Conservation (phyloP, 2,888 invertebrate genomes). For the Aleiodes alternator region DNA sequence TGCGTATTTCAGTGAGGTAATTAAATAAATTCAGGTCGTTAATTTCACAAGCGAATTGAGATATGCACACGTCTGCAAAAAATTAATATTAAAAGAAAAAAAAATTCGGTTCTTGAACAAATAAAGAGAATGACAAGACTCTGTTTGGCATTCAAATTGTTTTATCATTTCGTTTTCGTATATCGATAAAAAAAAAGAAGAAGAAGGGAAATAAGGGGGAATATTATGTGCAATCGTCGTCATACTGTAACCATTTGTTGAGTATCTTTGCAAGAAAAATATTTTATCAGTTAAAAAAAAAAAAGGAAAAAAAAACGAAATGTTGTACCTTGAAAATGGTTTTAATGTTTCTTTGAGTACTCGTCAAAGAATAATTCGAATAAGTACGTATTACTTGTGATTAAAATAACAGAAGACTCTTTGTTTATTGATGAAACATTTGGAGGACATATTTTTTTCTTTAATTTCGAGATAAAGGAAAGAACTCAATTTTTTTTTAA, state of each 20-base stretch:
- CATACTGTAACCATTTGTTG: slow-evolving; percentile 1
- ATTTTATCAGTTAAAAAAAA: background rate
- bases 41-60: slow-evolving; percentile 25
- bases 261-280: slow-evolving; percentile 6
- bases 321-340: slow-evolving; percentile 60
- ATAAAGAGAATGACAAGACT: slow-evolving; percentile 2
- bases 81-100: background rate
- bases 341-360: slow-evolving; percentile 57
- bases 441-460: background rate
- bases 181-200: background rate
- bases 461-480: background rate
- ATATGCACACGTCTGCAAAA: slow-evolving; percentile 48
- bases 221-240: slow-evolving; percentile 4
- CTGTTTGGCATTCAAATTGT: slow-evolving; percentile 24
- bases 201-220: background rate
- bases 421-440: background rate
- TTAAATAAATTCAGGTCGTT: slow-evolving; percentile 31
- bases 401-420: slow-evolving; percentile 14
- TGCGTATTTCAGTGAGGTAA: slow-evolving; percentile 3
- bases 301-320: slow-evolving; percentile 26
- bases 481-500: slow-evolving; percentile 6
- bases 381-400: slow-evolving; percentile 55
- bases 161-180: slow-evolving; percentile 2
- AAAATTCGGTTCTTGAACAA: slow-evolving; percentile 14
- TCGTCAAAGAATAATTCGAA: slow-evolving; percentile 55